phyloP scores from a whole-genome alignment of 2,888 invertebrate genomes.

The Ashinkailepas kermadecensis region DNA sequence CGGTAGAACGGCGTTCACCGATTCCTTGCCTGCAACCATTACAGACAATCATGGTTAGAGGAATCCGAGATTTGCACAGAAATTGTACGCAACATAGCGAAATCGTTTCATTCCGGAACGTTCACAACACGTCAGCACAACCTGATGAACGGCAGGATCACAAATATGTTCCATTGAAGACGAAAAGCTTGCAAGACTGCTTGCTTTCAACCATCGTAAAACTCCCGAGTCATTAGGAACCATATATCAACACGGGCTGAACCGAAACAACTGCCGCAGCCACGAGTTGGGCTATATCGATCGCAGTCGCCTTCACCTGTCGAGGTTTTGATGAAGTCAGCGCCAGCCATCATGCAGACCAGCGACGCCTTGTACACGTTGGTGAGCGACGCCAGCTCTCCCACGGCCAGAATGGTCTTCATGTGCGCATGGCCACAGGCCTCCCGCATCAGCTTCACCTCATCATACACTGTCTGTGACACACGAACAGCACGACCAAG shows the following conservation, averaged over 20 bases:
- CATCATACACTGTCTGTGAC: constrained; percentile 57
- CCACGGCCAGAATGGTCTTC: constrained; percentile 90
- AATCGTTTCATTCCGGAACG: no score
- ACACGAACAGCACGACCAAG: no score
- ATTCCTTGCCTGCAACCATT: constrained; percentile 60
- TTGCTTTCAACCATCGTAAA: no score
- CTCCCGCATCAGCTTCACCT: constrained; percentile 69
- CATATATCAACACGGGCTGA: no score
- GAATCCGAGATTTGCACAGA: background rate
- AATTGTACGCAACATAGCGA: no score
- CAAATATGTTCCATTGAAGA: no score
- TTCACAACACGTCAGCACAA: no score
- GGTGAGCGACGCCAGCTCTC: constrained; percentile 74
- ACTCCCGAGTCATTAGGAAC: no score
- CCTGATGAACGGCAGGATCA: no score
- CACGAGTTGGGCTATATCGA: no score
- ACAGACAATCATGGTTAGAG: background rate
- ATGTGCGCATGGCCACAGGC: constrained; percentile 70
- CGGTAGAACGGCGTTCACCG: constrained; percentile 84
- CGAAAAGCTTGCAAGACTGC: no score
- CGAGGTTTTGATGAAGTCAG: constrained; percentile 97
- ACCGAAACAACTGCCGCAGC: no score
- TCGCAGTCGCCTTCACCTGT: constrained; percentile 54
- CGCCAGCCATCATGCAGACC: constrained; percentile 89
- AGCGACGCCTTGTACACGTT: constrained; percentile 84